Base-by-base conservation (phyloP, 2,888 invertebrate genomes). In the Hirtodrosophila alboralis region DNA sequence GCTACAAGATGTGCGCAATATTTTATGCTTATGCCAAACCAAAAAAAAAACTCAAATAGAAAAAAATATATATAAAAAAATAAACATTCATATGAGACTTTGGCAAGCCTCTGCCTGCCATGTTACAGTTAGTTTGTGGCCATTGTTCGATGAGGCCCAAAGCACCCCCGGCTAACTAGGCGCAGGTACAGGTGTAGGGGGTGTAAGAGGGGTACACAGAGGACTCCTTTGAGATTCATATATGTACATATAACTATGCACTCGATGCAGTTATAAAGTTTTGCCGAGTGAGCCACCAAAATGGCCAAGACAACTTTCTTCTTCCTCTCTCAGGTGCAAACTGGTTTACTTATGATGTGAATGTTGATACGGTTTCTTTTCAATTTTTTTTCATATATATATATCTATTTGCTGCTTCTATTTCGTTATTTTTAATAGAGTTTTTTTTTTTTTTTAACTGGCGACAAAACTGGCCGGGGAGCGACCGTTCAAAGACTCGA, bases 241-340 rank as follows among this genome's bases (percentile, higher is more conserved):
- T 58, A 47, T 44, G 56, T 48, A 41, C 13, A n/a, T n/a, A n/a
- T n/a, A 53, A 45, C 37, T 72, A 48, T 70, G 73, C 61, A 58
- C 73, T 53, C 52, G 44, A 72, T 70, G 66, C 76, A 72, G 68
- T 61, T 71, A 78, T 64, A 75, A 75, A 75, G 52, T 77, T 49
- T 60, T 72, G 76, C 70, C 59, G 59, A 48, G 44, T 34, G 40
- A 36, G 60, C 61, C 78, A 61, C 80, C 64, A 85, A 83, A 83
- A 83, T 83, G 81, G 81, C 84, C 81, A 83, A 83, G 81, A 83
- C 81, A 83, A 83, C 81, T 83, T 83, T 83, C 81, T 83, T 83
- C 81, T 83, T 85, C 81, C 81, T 83, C 81, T 83, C 81, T 83
- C 86, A 83, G 81, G 81, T 83, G 81, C 81, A 83, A 83, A 83